Base-by-base conservation (phyloP, 1,140 invertebrate genomes). In the Arion vulgaris region DNA sequence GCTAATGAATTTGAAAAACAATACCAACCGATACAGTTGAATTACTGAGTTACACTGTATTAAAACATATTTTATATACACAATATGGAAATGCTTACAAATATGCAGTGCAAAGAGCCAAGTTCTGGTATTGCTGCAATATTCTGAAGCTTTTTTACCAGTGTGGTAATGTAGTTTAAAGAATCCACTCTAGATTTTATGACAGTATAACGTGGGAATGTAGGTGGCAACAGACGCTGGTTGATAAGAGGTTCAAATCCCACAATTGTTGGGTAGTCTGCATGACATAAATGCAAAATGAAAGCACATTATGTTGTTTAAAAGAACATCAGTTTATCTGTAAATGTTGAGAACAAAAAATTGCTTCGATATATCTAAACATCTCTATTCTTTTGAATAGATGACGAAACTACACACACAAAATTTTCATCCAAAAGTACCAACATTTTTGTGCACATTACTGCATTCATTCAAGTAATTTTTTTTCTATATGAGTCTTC, bases 161-260 rank as follows among this genome's bases (percentile, higher is more conserved):
- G 78, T 15, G 80, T 85, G 87, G 96, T 95, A 87, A 98, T 95
- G 92, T 98, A 98, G 86, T 95, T 94, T 83, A 98, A 92, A 41
- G 97, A 96, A 87, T 98, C 96, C 49, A 93, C 91, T 57, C 96
- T 94, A 72, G 95, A 95, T 86, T 96, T 96, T 86, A 99, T 98
- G 92, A 97, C 96, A 0, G 97, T 98, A 92, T 98, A 99, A 1
- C 98, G 94, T 17, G 98, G 98, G 94, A 99, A 99, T n/a, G 98
- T 98, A 0, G 98, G 98, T 57, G 98, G 98, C 41, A 99, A 93
- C 45, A 98, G 93, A 85, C 98, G 95, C 92, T 98, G 97, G 93
- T 99, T 99, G 51, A 98, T 96, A 90, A 98, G 95, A 34, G 98
- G 97, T 90, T 99, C 97, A 93, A 99, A 99, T 0, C 97, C 97